These are phyloP conservation scores for Temnothorax nylanderi DNA, from an alignment of 1,140 invertebrate species.

Conservation along the genomic window DNA sequence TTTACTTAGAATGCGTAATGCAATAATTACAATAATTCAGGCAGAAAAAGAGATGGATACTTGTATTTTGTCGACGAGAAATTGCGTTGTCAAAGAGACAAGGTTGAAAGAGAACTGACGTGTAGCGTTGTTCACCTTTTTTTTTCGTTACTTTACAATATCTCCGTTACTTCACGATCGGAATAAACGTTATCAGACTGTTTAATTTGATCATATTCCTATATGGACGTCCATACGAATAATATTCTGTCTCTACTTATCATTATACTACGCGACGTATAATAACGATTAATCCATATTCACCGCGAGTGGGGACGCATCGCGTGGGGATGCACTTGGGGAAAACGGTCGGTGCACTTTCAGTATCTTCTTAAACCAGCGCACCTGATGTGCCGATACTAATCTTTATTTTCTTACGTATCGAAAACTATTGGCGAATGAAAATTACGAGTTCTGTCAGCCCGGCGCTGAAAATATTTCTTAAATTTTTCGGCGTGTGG, in stretches of 20 bases:
- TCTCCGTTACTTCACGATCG: background rate
- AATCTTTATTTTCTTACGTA: background rate
- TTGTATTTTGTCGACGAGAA: background rate
- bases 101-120: background rate
- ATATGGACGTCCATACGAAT: background rate
- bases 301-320: constrained; percentile 13
- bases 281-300: constrained; percentile 18
- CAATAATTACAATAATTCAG: background rate
- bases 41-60: background rate
- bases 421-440: background rate
- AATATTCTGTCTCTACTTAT: background rate
- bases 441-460: background rate
- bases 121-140: background rate
- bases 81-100: background rate
- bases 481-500: constrained; percentile 18
- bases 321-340: background rate
- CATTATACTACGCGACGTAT: background rate
- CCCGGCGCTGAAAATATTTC: constrained; percentile 19
- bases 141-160: background rate
- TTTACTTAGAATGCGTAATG: background rate
- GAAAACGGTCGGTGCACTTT: background rate
- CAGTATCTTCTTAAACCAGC: background rate
- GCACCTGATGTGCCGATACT: background rate
- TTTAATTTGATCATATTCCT: background rate
- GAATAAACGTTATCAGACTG: background rate